These are phyloP conservation scores for Mormyrus iriodes DNA, from an alignment of 2,113 vertebrate genomes.

Conservation along the genomic window DNA sequence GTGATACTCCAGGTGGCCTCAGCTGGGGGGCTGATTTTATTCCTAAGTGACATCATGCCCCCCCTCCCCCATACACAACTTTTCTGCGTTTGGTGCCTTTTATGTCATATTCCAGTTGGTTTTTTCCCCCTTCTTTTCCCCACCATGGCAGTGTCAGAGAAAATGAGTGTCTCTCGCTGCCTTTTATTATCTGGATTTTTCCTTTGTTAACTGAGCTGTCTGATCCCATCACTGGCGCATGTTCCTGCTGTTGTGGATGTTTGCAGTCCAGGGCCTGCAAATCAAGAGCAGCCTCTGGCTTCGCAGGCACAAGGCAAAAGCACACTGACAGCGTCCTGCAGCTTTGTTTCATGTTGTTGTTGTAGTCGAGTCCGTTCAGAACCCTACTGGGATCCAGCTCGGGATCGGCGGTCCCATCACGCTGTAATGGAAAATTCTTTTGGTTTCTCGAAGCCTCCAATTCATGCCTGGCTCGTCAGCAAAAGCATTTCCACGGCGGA, in stretches of 20 bases:
- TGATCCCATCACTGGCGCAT: not conserved
- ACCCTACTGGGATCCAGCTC: not conserved
- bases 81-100: not conserved
- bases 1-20: not conserved
- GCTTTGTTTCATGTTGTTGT: not conserved
- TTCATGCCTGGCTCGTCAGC: not conserved
- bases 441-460: not conserved
- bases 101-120: not conserved
- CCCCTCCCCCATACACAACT: not conserved
- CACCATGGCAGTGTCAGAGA: not conserved
- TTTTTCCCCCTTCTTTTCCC: not conserved
- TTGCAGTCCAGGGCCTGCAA: not conserved
- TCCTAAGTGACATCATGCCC: not conserved
- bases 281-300: not conserved
- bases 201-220: not conserved
- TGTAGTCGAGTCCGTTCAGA: not conserved
- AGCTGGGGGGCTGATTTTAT: not conserved
- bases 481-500: not conserved
- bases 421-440: not conserved
- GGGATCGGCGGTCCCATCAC: not conserved
- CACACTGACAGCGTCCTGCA: not conserved
- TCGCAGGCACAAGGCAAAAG: not conserved
- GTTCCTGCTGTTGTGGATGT: not conserved
- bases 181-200: not conserved
- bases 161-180: not conserved